A percentile compares a stretch with the other conserved stretches of the same genome.
Conservation (phyloP, 2,888 invertebrate genomes). For the Psylliodes chrysocephalus region DNA sequence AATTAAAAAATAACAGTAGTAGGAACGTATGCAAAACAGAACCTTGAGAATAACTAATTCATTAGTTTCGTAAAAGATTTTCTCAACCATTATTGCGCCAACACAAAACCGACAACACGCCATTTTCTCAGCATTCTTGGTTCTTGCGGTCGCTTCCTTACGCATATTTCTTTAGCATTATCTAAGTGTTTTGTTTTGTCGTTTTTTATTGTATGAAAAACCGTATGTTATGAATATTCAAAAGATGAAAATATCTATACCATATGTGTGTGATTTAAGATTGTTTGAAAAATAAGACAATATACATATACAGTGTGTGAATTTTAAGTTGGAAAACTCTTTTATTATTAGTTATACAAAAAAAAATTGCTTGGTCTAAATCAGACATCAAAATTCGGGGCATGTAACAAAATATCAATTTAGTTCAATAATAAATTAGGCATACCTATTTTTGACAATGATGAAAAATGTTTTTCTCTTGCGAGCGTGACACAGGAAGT, state of each 20-base stretch:
- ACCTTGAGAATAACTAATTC: conserved; percentile 2
- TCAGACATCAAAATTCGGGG: too few relatives aligned
- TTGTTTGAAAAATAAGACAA: too few relatives aligned
- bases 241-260: background rate
- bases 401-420: too few relatives aligned
- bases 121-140: conserved; percentile 3
- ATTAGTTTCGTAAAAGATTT: background rate
- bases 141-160: background rate
- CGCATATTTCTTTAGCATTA: conserved; percentile 1
- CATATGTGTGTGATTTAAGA: too few relatives aligned
- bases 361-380: too few relatives aligned
- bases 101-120: background rate
- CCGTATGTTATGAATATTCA: conserved; percentile 1
- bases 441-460: too few relatives aligned
- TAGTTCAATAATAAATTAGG: too few relatives aligned
- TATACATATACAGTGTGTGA: too few relatives aligned
- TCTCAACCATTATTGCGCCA: conserved; percentile 1
- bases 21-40: background rate
- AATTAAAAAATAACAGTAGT: conserved; percentile 2
- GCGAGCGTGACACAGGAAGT: too few relatives aligned
- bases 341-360: too few relatives aligned
- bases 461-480: too few relatives aligned
- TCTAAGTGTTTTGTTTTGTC: background rate
- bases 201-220: background rate
- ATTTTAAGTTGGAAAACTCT: too few relatives aligned